These are phyloP conservation scores for Rhagoletis zephyria DNA, from an alignment of 1,140 invertebrate genomes.

Conservation along the genomic window DNA sequence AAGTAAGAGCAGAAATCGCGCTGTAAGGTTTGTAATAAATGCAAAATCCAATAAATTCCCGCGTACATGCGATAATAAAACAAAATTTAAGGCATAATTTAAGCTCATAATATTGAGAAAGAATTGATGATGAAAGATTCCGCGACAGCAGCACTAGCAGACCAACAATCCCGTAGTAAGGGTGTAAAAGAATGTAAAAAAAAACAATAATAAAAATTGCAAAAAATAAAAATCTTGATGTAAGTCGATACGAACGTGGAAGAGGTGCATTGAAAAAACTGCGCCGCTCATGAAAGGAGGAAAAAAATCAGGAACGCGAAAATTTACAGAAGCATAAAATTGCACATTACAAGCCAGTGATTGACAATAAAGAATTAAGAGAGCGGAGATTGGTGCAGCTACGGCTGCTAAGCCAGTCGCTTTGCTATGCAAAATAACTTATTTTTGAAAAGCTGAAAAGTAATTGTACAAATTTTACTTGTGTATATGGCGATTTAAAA, in stretches of 20 bases:
- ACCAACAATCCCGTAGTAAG: background rate
- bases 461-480: too few relatives aligned
- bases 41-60: constrained; percentile 31
- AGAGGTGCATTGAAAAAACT: background rate
- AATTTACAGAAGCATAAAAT: constrained; percentile 53
- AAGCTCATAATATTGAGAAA: constrained; percentile 44
- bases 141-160: background rate
- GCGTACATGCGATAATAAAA: background rate
- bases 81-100: background rate
- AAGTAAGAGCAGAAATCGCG: background rate
- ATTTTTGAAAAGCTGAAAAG: too few relatives aligned
- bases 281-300: background rate
- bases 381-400: background rate
- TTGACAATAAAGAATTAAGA: background rate
- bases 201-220: background rate
- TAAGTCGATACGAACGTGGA: background rate
- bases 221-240: background rate
- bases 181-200: background rate
- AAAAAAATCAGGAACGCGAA: background rate
- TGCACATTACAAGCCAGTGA: background rate
- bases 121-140: background rate
- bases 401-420: background rate
- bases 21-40: background rate
- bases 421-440: too few relatives aligned
- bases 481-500: too few relatives aligned